phyloP scores from a whole-genome alignment of 2,888 invertebrate genomes.

The Fragum fragum region DNA sequence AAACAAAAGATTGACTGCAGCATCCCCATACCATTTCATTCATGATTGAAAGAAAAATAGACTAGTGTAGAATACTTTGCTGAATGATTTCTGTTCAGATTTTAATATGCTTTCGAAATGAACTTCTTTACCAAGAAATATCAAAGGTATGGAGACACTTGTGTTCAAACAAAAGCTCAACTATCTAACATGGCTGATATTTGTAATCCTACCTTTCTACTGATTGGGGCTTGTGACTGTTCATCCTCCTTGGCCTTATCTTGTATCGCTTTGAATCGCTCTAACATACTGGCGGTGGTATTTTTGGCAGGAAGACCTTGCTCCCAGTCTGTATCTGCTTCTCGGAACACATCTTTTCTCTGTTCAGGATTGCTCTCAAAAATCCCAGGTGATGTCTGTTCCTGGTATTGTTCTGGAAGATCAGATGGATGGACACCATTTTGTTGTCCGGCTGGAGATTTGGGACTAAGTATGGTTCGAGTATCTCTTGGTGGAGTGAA shows the following conservation, averaged over 20 bases:
- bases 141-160: too few relatives aligned
- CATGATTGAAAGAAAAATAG: too few relatives aligned
- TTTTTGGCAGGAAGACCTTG: conserved; percentile 88
- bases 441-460: conserved; percentile 72
- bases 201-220: conserved; percentile 73
- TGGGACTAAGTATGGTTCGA: conserved; percentile 72
- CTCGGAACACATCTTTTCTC: conserved; percentile 87
- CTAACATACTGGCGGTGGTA: conserved; percentile 94
- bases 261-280: conserved; percentile 95
- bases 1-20: too few relatives aligned
- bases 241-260: conserved; percentile 74
- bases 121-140: too few relatives aligned
- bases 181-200: background rate
- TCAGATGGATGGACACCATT: conserved; percentile 78
- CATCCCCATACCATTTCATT: too few relatives aligned
- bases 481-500: conserved; percentile 81
- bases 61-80: too few relatives aligned
- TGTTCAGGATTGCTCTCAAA: conserved; percentile 79
- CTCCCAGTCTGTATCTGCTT: conserved; percentile 81
- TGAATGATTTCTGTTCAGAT: too few relatives aligned
- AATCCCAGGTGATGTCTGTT: conserved; percentile 70
- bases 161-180: too few relatives aligned
- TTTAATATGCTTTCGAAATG: too few relatives aligned
- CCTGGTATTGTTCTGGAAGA: conserved; percentile 81
- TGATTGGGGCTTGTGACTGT: conserved; percentile 71